Base-by-base conservation (phyloP, 2,888 invertebrate species). In the Ophonus ardosiacus region DNA sequence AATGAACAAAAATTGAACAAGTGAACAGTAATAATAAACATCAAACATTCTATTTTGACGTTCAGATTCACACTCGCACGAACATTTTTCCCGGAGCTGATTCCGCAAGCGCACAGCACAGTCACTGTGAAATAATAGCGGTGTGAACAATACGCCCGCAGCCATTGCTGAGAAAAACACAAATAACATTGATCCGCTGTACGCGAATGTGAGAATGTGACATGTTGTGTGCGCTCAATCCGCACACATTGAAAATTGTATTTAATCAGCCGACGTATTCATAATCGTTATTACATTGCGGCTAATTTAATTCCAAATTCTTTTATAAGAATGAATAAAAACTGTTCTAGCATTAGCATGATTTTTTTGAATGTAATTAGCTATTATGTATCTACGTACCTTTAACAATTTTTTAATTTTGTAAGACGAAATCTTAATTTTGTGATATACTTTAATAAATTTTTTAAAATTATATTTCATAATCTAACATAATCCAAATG, bases 111-210 rank as follows among this genome's bases (percentile, higher is more conserved):
- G 71, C 40, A 43, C 43, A 40, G n/a, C 40, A 68, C 68, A 68
- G 40, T 40, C 40, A 68, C 68, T 68, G 68, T 68, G 71, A 74
- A 74, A 74, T 74, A 43, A 74, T 51, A 68, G 68, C 68, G 68
- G 5, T 15, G 68, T 15, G 71, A 43, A 74, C 71, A 74, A 43
- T 43, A 17, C 40, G 71, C 71, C 71, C 71, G 18, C 43, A 43
- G 43, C 43, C 71, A 68, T 68, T 17, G 43, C 71, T 74, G 71
- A 74, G 71, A 74, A 74, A 74, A 74, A 74, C 71, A 74, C 71
- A 43, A 74, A 74, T 74, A 74, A 74, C 71, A 74, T 74, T 74
- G 71, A 74, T 74, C 71, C 71, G 51, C 17, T 43, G 71, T 43
- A 40, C 43, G 17, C 43, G 43, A 74, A 4, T 74, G 13, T 24